These are phyloP conservation scores for Drosophila kanekoi DNA, from an alignment of 2,888 invertebrate genomes.

Conservation along the genomic window DNA sequence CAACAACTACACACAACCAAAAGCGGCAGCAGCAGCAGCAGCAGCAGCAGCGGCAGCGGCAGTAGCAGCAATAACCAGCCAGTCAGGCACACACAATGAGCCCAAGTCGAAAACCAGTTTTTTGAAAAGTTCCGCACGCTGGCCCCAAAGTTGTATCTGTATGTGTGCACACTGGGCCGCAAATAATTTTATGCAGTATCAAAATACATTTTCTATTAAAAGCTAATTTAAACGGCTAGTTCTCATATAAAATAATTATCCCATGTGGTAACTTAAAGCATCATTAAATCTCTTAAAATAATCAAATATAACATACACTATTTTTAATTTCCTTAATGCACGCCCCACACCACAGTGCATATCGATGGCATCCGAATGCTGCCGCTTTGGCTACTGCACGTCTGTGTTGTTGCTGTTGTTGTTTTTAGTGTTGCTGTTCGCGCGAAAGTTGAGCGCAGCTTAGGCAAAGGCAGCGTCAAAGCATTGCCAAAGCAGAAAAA, in stretches of 20 bases:
- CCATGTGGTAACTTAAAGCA: too few species aligned
- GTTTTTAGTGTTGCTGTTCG: slow-evolving; percentile 31
- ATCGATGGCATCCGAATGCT: slow-evolving; percentile 30
- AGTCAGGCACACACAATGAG: slow-evolving; percentile 63
- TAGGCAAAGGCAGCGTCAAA: slow-evolving; percentile 40
- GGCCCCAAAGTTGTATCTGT: slow-evolving; percentile 49
- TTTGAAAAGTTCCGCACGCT: slow-evolving; percentile 64
- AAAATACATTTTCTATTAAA: too few species aligned
- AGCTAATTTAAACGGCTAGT: too few species aligned
- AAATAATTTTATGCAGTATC: neutral
- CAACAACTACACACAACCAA: slow-evolving; percentile 44
- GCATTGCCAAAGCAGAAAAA: slow-evolving; percentile 43
- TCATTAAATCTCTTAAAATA: too few species aligned
- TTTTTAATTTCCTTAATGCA: slow-evolving; percentile 2
- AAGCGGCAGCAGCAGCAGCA: slow-evolving; percentile 38
- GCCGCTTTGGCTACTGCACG: slow-evolving; percentile 66
- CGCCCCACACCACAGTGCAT: slow-evolving; percentile 35
- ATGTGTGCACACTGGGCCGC: slow-evolving; percentile 46
- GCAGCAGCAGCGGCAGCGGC: slow-evolving; percentile 11
- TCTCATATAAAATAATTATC: too few species aligned
- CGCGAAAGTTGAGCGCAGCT: slow-evolving; percentile 74
- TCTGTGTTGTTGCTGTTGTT: slow-evolving; percentile 34
- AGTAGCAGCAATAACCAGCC: slow-evolving; percentile 39
- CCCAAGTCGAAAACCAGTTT: slow-evolving; percentile 71
- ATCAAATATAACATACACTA: neutral